A percentile compares a stretch with the other conserved stretches of the same genome.
Evolutionary conservation across 2,888 invertebrate genomes (phyloP).

Genomic region (Drosophila bunnanda): DNA sequence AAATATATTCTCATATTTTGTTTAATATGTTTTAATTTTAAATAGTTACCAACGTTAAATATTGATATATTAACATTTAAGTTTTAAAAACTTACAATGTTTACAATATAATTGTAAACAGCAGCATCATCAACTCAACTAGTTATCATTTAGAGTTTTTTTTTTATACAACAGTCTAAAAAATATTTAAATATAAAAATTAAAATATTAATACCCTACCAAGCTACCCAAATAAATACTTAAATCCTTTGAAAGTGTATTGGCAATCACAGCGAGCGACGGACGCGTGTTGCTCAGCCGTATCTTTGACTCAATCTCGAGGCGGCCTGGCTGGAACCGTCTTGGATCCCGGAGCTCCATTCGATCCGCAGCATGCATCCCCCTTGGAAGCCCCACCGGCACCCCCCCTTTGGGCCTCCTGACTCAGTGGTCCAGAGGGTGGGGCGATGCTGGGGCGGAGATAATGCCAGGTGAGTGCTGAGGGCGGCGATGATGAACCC

Average conservation of each 20-base stretch:
- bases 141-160: too few relatives aligned
- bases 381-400: background rate
- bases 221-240: background rate
- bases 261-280: conserved; percentile 31
- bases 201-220: background rate
- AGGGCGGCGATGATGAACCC: conserved; percentile 40
- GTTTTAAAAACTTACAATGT: too few relatives aligned
- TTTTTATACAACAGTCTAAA: background rate
- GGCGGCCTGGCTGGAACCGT: conserved; percentile 43
- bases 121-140: too few relatives aligned
- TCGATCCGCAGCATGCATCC: conserved; percentile 38
- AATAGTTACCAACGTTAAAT: too few relatives aligned
- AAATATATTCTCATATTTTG: too few relatives aligned
- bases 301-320: conserved; percentile 75
- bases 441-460: conserved; percentile 54
- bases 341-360: conserved; percentile 22
- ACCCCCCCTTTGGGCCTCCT: background rate
- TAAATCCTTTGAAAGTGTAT: conserved; percentile 10
- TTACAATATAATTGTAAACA: too few relatives aligned
- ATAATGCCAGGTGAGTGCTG: conserved; percentile 59
- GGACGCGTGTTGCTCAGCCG: conserved; percentile 68
- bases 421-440: background rate
- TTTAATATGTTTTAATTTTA: too few relatives aligned
- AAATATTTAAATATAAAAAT: background rate
- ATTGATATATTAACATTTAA: too few relatives aligned